These are phyloP conservation scores for Lagria hirta DNA, from an alignment of 2,888 invertebrate genomes.

Conservation along the genomic window DNA sequence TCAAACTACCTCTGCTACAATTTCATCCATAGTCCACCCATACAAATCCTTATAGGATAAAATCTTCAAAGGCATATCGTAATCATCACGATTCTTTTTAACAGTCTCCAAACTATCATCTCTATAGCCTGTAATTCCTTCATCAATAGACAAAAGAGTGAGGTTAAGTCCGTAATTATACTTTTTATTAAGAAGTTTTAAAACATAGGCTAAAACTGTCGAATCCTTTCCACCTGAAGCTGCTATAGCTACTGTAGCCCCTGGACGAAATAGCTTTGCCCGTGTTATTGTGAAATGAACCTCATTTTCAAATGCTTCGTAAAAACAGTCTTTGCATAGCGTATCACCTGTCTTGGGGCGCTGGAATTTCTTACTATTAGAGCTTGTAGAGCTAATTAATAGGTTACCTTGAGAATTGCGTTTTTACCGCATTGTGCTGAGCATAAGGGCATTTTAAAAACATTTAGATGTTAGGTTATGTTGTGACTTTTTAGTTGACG, in stretches of 20 bases:
- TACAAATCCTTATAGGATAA: conserved; percentile 96
- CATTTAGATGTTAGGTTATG: conserved; percentile 1
- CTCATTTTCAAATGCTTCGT: conserved; percentile 90
- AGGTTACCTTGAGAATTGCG: conserved; percentile 71
- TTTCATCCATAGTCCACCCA: conserved; percentile 99
- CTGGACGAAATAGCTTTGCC: conserved; percentile 77
- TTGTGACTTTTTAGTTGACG: too few species aligned
- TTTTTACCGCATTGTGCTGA: conserved; percentile 72
- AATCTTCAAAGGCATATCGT: conserved; percentile 90
- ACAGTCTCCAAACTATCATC: conserved; percentile 98
- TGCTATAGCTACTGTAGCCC: conserved; percentile 88
- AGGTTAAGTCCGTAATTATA: conserved; percentile 89
- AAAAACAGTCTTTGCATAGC: conserved; percentile 94
- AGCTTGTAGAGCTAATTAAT: background rate
- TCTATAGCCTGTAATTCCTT: conserved; percentile 94
- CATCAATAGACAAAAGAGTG: conserved; percentile 93
- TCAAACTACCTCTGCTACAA: conserved; percentile 80
- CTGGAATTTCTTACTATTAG: conserved; percentile 55
- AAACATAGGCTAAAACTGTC: conserved; percentile 91
- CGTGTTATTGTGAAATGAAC: conserved; percentile 87
- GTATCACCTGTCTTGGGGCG: conserved; percentile 89
- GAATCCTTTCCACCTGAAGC: conserved; percentile 97
- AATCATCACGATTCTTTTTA: conserved; percentile 90
- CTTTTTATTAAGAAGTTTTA: conserved; percentile 87
- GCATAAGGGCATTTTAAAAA: conserved; percentile 67